Evolutionary conservation across 2,113 vertebrate genomes (phyloP).

Genomic region (Montifringilla adamsi): DNA sequence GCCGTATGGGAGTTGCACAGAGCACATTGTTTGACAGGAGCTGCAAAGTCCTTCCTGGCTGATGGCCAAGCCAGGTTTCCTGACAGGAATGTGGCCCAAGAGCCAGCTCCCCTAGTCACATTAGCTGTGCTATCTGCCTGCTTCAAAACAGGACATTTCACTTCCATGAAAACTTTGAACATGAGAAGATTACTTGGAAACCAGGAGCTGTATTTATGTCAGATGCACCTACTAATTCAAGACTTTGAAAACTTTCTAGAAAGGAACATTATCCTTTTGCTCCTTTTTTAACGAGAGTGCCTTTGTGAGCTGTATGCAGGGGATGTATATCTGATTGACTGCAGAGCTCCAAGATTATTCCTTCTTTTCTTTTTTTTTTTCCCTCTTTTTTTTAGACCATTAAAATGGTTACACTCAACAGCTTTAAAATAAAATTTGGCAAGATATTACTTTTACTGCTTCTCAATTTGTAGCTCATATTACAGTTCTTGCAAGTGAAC

Average conservation of each 20-base stretch:
- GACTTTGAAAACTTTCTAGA: constrained; percentile 11
- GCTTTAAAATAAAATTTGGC: constrained; percentile 45
- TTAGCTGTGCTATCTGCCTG: not conserved
- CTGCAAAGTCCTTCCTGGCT: constrained; percentile 5
- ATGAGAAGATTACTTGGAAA: constrained; percentile 4
- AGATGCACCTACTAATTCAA: constrained; percentile 28
- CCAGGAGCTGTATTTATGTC: not conserved
- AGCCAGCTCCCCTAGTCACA: not conserved
- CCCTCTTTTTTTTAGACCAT: not conserved
- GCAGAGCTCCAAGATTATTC: not conserved
- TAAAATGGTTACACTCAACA: constrained; percentile 18
- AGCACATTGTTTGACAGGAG: not conserved
- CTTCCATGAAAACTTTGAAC: not conserved
- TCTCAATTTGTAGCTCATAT: constrained; percentile 42
- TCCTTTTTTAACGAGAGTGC: not conserved
- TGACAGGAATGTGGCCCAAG: not conserved
- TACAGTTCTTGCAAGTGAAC: constrained; percentile 35
- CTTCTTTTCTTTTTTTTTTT: not conserved
- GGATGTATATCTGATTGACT: not conserved
- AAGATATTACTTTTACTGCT: constrained; percentile 19
- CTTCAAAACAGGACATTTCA: not conserved
- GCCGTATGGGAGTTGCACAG: fast-evolving
- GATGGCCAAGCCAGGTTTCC: constrained; percentile 30
- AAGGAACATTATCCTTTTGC: not conserved
- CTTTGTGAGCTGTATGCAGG: not conserved